Conservation (phyloP, 2,888 invertebrate species). For the Archips crataeganus region DNA sequence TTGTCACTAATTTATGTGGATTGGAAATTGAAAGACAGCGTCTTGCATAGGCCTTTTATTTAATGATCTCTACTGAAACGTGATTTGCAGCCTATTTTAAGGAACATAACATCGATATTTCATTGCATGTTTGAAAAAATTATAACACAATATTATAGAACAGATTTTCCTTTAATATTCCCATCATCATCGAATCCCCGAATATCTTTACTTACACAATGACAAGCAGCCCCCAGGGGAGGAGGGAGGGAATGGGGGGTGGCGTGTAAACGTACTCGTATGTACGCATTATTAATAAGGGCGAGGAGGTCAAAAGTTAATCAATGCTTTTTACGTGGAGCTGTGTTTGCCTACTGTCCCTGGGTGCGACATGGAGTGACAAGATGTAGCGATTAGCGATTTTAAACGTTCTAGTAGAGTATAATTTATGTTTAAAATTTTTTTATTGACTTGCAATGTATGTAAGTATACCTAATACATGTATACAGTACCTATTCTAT, state of each 20-base stretch:
- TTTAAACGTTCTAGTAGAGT: neutral
- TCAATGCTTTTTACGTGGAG: constrained; percentile 38
- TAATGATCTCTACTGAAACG: too few species aligned
- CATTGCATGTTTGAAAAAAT: too few species aligned
- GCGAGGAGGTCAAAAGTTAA: constrained; percentile 32
- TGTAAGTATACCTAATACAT: too few species aligned
- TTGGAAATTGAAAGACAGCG: too few species aligned
- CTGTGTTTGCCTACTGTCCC: constrained; percentile 25
- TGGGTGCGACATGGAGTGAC: neutral
- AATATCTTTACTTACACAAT: neutral
- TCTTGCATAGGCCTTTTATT: too few species aligned
- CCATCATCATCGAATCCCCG: neutral
- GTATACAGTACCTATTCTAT: too few species aligned
- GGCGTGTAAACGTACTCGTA: neutral
- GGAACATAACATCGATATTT: too few species aligned
- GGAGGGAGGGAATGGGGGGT: neutral
- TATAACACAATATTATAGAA: neutral
- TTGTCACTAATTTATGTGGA: too few species aligned
- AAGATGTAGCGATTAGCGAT: constrained; percentile 18
- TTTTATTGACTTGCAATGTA: too few species aligned
- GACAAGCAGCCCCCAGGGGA: too few species aligned
- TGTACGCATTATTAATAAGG: constrained; percentile 22
- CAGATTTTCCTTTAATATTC: neutral
- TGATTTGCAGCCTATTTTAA: too few species aligned
- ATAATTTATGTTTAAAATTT: too few species aligned